Evolutionary conservation across 1,140 invertebrate genomes (phyloP), one percentile per base, ranked within the genome.

Genomic region (Drosophila watanabei): DNA sequence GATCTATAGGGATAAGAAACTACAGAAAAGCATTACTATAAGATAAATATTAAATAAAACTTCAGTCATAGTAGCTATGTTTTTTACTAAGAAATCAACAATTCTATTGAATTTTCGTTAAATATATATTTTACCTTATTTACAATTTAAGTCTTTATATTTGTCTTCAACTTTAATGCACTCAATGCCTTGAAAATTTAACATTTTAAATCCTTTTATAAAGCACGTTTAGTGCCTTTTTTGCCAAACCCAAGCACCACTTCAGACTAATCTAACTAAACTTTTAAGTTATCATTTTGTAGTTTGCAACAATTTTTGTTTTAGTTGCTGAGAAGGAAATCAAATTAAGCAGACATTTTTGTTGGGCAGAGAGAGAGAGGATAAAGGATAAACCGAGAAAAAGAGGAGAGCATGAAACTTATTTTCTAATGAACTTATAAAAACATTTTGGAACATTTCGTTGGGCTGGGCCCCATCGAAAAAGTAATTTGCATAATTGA

Each of bases 401-500:
- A 43, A 35, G 37, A 18, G 56, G 43, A 35, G 13, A 20, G 11
- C 48, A 6, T 30, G 24, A 71, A 80, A 80, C 72, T 87, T 79
- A 65, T 66, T 79, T 79, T 79, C 68, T 87, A 87, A 86, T 86
- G 83, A 86, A 86, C 82, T 86, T 86, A 87, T 87, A 86, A 79
- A 84, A 86, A 87, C 79, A 75, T 87, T 86, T 85, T 51, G 63
- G 60, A 85, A 85, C 66, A 85, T 70, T 68, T 51, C 35, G 66
- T 54, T 68, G 46, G 59, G 62, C 46, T 68, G 46, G 59, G 62
- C 46, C 63, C 65, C 75, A 79, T 58, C 69, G 64, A 71, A 76
- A 82, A 82, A 71, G 41, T 41, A 82, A 86, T 86, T 86, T 86
- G 52, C 82, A 86, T 86, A 86, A 86, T 86, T 82, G 75, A 75